Evolutionary conservation across 2,113 vertebrate genomes (phyloP), one percentile per base, ranked within the genome.

Genomic region (Salvelinus fontinalis): DNA sequence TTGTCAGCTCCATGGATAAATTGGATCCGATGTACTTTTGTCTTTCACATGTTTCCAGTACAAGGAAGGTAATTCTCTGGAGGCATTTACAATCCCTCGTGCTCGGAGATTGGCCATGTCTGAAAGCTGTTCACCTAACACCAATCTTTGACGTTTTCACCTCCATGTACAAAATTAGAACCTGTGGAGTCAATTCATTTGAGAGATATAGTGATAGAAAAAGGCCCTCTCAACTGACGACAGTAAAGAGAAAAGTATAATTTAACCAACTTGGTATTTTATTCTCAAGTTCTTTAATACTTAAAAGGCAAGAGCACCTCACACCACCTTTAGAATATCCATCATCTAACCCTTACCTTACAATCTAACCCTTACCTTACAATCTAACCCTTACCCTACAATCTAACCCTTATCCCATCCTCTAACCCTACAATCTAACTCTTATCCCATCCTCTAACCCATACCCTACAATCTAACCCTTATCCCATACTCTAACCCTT

Each of bases 1-100:
- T 87, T 92, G 86, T 85, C 85, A 88, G 87, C 89, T 87, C 82
- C 73, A 79, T 76, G 84, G 76, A 86, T 86, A 85, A 81, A 85
- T 85, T 88, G 76, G 75, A 81, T 75, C 68, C 76, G 83, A 79
- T 88, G 83, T 83, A n/a, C 48, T 22, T 44, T 27, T 5, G 6
- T 18, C 57, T 59, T 71, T 81, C 59, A 24, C 16, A 68, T 34
- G 31, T 44, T 1, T 44, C 8, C 39, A 39, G 11, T 9, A 20
- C 27, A 68, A 39, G 66, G 65, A 3, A 27, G 65, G 66, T 24
- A 20, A 29, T 27, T 26, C 88, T 83, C 75, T 83, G 77, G 88
- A 85, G 78, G 7, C 66, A 39, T 22, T 62, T 62, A 2, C 59
- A 62, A 62, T 62, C 5, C 5, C 14, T 62, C 12, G n/a, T 2